These are phyloP conservation scores for Tupiocoris notatus DNA, from an alignment of 2,888 invertebrate genomes.

Conservation along the genomic window DNA sequence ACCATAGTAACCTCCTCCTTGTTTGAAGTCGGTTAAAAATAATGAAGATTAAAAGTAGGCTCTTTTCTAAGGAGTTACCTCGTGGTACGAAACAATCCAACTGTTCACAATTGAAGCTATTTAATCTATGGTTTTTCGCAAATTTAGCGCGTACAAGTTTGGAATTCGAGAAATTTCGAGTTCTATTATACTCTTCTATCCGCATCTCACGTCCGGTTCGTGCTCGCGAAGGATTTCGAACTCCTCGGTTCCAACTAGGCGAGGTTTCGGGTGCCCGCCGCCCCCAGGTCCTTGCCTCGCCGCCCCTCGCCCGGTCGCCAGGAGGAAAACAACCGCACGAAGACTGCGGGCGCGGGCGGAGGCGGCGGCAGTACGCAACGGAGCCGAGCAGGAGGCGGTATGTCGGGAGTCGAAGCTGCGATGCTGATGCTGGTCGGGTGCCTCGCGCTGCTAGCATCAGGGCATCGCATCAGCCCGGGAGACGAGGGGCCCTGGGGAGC, in stretches of 20 bases:
- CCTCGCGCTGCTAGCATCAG: conserved; percentile 40
- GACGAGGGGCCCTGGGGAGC: conserved; percentile 24
- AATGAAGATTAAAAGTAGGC: too few species aligned
- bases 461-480: conserved; percentile 30
- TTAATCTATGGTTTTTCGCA: too few species aligned
- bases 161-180: too few species aligned
- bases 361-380: conserved; percentile 36
- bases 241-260: not conserved
- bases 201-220: too few species aligned
- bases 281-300: not conserved
- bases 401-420: conserved; percentile 39
- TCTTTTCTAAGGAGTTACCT: too few species aligned
- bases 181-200: too few species aligned
- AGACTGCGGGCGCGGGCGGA: not conserved
- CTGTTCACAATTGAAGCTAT: too few species aligned
- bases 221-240: not conserved
- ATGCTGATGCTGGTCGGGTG: conserved; percentile 38
- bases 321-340: not conserved
- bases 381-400: conserved; percentile 26
- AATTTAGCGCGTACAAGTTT: too few species aligned
- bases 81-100: too few species aligned
- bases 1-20: too few species aligned
- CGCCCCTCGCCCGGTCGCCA: not conserved
- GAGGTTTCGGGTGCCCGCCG: not conserved
- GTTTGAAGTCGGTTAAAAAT: too few species aligned